A percentile compares a stretch with the other conserved stretches of the same genome.
These are phyloP conservation scores for Chrysolina americana DNA, from an alignment of 2,888 invertebrate species.

Conservation along the genomic window DNA sequence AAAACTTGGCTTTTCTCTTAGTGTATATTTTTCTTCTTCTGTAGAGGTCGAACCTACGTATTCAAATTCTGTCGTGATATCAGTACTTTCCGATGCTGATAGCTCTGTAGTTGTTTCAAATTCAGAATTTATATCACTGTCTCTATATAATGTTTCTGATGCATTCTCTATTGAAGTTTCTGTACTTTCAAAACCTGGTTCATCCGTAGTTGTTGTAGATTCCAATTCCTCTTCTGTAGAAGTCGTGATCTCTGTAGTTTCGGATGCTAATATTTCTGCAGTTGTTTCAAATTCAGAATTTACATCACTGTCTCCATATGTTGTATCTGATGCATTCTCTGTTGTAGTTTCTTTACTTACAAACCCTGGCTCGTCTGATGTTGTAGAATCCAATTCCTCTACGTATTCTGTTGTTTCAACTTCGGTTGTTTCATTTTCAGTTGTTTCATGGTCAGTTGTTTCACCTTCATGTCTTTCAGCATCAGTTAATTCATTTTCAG, in stretches of 20 bases:
- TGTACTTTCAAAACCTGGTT: neutral
- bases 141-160: neutral
- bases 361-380: too few species aligned
- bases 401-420: neutral
- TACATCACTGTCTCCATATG: neutral
- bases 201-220: too few species aligned
- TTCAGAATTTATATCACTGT: neutral
- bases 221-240: neutral
- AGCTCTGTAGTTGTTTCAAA: conserved; percentile 22
- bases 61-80: neutral
- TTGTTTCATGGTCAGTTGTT: too few species aligned
- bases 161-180: neutral
- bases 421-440: neutral
- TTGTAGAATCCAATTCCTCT: too few species aligned
- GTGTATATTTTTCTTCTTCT: neutral
- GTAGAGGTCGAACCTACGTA: neutral
- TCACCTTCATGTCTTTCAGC: neutral
- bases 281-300: conserved; percentile 7
- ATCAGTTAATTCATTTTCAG: too few species aligned
- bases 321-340: neutral
- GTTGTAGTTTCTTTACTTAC: neutral
- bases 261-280: conserved; percentile 5
- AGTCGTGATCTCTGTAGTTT: neutral
- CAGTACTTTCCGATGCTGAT: neutral
- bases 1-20: neutral